Evolutionary conservation across 2,113 vertebrate species (phyloP).

Genomic region (Sula dactylatra): DNA sequence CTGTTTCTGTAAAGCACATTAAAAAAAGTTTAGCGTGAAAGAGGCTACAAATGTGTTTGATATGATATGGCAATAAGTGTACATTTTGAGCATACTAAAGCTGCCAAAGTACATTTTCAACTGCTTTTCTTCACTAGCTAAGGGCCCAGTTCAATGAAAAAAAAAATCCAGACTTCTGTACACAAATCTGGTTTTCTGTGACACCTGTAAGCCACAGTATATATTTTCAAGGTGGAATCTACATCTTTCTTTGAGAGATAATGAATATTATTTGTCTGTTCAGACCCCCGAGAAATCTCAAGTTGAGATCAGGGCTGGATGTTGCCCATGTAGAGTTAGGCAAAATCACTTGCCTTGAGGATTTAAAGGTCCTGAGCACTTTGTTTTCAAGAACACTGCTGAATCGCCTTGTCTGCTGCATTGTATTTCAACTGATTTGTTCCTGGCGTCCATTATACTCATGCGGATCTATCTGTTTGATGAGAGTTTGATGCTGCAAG

Average conservation of each 20-base stretch:
- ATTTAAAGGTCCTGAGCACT: neutral
- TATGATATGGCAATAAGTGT: slow-evolving; percentile 62
- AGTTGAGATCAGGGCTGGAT: neutral
- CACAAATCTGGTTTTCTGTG: slow-evolving; percentile 37
- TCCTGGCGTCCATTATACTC: neutral
- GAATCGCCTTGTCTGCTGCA: neutral
- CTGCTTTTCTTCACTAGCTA: slow-evolving; percentile 49
- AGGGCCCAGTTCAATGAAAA: slow-evolving; percentile 13
- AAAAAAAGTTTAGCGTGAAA: slow-evolving; percentile 62
- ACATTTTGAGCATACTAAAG: slow-evolving; percentile 67
- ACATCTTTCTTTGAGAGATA: neutral
- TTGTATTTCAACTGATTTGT: neutral
- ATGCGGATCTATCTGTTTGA: neutral
- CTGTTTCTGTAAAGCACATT: slow-evolving; percentile 64
- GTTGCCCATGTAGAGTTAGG: neutral
- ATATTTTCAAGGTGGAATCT: slow-evolving; percentile 1
- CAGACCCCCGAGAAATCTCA: neutral
- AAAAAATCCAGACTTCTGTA: neutral
- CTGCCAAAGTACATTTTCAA: slow-evolving; percentile 42
- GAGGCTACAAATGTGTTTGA: slow-evolving; percentile 64
- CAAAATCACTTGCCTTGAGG: neutral
- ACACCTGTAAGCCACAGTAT: neutral
- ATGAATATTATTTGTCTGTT: neutral
- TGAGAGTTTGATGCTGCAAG: neutral
- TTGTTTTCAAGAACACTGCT: neutral